These are phyloP conservation scores for Orientallactaga bullata DNA, from an alignment of 2,113 vertebrate genomes.

Conservation along the genomic window DNA sequence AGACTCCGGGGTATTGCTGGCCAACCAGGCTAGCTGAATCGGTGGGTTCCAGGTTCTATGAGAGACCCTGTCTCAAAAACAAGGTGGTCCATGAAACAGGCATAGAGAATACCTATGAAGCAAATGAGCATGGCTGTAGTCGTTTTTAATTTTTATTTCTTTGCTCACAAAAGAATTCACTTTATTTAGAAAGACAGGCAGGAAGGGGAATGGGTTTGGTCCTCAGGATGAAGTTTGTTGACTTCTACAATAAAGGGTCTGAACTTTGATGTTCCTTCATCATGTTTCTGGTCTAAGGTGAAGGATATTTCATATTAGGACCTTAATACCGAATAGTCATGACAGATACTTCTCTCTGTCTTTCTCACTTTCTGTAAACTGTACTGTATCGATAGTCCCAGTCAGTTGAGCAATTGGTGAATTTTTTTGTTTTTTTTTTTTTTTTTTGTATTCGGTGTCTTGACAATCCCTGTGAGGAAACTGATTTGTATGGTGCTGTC, in stretches of 20 bases:
- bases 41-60: background rate
- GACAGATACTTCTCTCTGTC: too few species aligned
- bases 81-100: too few species aligned
- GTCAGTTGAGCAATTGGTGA: background rate
- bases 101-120: too few species aligned
- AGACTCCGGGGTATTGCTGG: too few species aligned
- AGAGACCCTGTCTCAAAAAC: background rate
- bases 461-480: background rate
- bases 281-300: background rate
- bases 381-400: background rate
- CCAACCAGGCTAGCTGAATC: background rate
- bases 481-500: background rate
- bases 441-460: background rate
- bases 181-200: background rate
- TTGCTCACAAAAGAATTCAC: background rate
- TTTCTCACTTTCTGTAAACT: background rate
- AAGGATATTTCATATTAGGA: background rate
- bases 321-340: too few species aligned
- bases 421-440: too few species aligned
- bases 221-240: background rate
- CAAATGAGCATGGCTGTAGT: background rate
- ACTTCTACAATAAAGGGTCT: background rate
- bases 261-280: background rate
- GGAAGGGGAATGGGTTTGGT: background rate
- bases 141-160: background rate